These are phyloP conservation scores for Sarcophaga bullata DNA, from an alignment of 1,140 invertebrate genomes.

Conservation along the genomic window DNA sequence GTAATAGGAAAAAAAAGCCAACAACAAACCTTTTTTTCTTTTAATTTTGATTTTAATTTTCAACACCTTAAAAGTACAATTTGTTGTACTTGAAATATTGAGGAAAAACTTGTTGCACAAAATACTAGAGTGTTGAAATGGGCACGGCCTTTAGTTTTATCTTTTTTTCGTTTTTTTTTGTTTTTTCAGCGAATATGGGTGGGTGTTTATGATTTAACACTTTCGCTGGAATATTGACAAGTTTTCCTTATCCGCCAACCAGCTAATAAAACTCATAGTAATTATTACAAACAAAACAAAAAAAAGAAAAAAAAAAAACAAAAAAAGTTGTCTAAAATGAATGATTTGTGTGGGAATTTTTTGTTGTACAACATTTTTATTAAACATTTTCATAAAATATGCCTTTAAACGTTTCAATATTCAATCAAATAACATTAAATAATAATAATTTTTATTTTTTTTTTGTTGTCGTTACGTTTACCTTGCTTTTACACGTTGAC, in stretches of 20 bases:
- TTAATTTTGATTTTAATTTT: not conserved
- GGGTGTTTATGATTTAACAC: constrained; percentile 38
- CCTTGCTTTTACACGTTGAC: too few species aligned
- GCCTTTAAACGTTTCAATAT: too few species aligned
- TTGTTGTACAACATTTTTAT: not conserved
- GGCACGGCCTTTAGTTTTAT: constrained; percentile 19
- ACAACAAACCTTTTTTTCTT: not conserved
- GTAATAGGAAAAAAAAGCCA: not conserved
- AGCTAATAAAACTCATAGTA: not conserved
- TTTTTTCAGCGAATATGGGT: constrained; percentile 24
- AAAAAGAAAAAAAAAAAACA: not conserved
- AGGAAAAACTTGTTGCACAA: not conserved
- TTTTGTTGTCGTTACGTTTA: too few species aligned
- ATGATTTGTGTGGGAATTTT: constrained; percentile 21
- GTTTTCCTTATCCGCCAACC: constrained; percentile 29
- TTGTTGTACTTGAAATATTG: constrained; percentile 23
- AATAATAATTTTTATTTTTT: too few species aligned
- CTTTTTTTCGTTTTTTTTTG: too few species aligned
- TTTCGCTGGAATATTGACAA: constrained; percentile 39
- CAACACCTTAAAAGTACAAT: constrained; percentile 20
- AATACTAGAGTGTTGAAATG: constrained; percentile 30
- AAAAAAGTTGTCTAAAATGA: not conserved
- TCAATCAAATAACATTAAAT: too few species aligned
- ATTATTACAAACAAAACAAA: not conserved
- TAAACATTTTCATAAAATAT: not conserved